These are phyloP conservation scores for Drosophila hydei DNA, from an alignment of 1,140 invertebrate species.

Conservation along the genomic window DNA sequence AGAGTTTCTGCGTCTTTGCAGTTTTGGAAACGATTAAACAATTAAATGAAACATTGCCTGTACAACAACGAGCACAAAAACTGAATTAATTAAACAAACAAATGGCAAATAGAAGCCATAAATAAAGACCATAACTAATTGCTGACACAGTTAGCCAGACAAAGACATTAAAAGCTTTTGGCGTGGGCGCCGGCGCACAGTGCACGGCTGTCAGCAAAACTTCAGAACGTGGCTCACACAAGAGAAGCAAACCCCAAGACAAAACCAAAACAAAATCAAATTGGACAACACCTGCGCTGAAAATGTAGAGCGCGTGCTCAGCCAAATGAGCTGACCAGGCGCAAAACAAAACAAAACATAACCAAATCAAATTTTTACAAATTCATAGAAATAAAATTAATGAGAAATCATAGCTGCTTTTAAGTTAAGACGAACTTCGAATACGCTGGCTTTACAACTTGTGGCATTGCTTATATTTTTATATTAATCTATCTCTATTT, in stretches of 20 bases:
- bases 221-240: conserved; percentile 48
- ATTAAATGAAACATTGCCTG: conserved; percentile 26
- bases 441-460: background rate
- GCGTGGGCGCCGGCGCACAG: conserved; percentile 62
- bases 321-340: conserved; percentile 40
- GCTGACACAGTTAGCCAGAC: conserved; percentile 77
- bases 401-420: background rate
- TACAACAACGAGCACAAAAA: conserved; percentile 14
- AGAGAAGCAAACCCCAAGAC: conserved; percentile 24
- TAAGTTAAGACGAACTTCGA: background rate
- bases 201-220: conserved; percentile 59
- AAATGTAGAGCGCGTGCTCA: conserved; percentile 59
- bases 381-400: conserved; percentile 52
- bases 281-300: conserved; percentile 62
- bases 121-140: conserved; percentile 76
- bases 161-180: conserved; percentile 61
- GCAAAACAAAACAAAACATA: conserved; percentile 17
- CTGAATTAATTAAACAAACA: conserved; percentile 72
- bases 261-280: conserved; percentile 20
- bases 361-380: conserved; percentile 19
- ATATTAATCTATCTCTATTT: background rate
- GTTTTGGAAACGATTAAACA: conserved; percentile 4
- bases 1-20: background rate
- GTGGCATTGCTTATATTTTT: too few relatives aligned
- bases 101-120: conserved; percentile 71